Evolutionary conservation across 2,113 vertebrate species (phyloP), one percentile per base, ranked within the genome.

Genomic region (Herpailurus yagouaroundi): DNA sequence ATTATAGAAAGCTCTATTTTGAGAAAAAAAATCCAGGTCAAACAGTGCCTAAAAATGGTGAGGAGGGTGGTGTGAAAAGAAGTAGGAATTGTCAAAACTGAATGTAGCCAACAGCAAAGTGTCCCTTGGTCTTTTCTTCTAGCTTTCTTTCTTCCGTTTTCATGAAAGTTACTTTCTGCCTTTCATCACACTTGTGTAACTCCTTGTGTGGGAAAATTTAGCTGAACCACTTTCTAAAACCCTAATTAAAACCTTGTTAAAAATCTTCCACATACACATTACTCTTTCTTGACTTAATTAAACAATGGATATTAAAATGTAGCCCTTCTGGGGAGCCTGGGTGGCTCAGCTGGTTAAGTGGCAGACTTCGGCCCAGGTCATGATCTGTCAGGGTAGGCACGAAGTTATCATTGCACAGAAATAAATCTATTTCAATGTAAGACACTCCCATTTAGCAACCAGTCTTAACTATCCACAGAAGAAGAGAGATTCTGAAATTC

Each of bases 231-330:
- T 45, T 81, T 74, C 79, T 71, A 77, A 87, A 96, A 66, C 3
- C 36, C 9, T 93, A 77, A 48, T 93, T 82, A 80, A 93, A 91
- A 94, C 84, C n/a, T 52, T 82, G 21, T 71, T 77, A n/a, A 60
- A 73, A 88, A 88, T 89, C 48, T 85, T 94, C 25, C 63, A 92
- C 57, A 89, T 23, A n/a, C 3, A 50, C 5, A 83, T 48, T 48
- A 73, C 16, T 73, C 3, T 64, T 79, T 77, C 50, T 87, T 79
- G 15, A 71, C 52, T 82, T 74, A 81, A 81, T 94, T 52, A 76
- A 88, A 83, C 36, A 57, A 25, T 36, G 19, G 31, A 31, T 77
- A 14, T 64, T 69, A 85, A 89, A 96, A 50, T 29, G 31, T 1
- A 13, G 81, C 48, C 36, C 31, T 93, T 73, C 21, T 71, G 36